Evolutionary conservation across 2,888 invertebrate species (phyloP), one percentile per base, ranked within the genome.

Genomic region (Drosophila kuntzei): DNA sequence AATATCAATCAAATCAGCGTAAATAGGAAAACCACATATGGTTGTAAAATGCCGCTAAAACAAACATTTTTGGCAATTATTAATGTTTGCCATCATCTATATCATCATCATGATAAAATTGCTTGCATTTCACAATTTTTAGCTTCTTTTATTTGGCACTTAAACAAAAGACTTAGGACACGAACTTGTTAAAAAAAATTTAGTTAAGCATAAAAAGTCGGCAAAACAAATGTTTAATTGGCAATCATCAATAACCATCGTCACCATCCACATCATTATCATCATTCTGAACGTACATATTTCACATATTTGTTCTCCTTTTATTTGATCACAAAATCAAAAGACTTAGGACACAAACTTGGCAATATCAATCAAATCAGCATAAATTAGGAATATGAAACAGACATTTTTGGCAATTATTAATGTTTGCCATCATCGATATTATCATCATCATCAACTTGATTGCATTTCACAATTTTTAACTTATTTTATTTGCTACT

Each of bases 341-440:
- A 80, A 76, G 74, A 76, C 71, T 80, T 71, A 79, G 72, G 71
- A 71, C 60, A 71, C 71, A 63, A 83, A 80, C 80, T 67, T 69
- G 71, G 53, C 27, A 41, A 25, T 32, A 18, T 37, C 36, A 60
- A 39, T 16, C 14, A 14, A 36, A 22, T 22, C 27, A 9, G n/a
- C n/a, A n/a, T n/a, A n/a, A n/a, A n/a, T n/a, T n/a, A n/a, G n/a
- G n/a, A n/a, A 22, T 22, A 22, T 22, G 3, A 22, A 22, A 22
- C 22, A 27, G 6, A 27, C 27, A 27, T 27, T 1, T 5, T 27
- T 27, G 27, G 27, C 27, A 27, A 18, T 18, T 16, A 18, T 39
- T 1, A 39, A 37, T 37, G 36, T 5, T 7, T 1, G 14, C 18
- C 39, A 39, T 39, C 39, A 39, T 18, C 16, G 27, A 27, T 1